Base-by-base conservation (phyloP, 1,140 invertebrate species). In the Lerema accius region DNA sequence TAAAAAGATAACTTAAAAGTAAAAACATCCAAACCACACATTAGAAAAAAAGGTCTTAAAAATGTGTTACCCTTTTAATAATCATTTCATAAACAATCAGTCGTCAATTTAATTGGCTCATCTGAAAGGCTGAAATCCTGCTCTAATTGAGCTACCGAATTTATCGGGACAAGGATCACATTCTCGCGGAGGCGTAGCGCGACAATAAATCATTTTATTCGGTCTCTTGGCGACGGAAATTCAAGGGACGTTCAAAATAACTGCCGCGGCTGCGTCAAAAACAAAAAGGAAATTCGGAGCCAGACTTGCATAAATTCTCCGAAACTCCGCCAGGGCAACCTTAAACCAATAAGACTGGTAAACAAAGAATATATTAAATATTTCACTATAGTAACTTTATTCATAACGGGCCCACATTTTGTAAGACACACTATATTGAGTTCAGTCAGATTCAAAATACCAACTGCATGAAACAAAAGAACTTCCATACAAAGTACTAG, bases 181-280 rank as follows among this genome's bases (percentile, higher is more conserved):
- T 35, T 50, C 48, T 37, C n/a, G 35, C n/a, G n/a, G 35, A 37
- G 35, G 0, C 35, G 35, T 37, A 50, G 32, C 48, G 9, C 48
- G 48, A 50, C 48, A 32, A 50, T 50, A 50, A 50, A 50, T 50
- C 48, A 50, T 50, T 50, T 50, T 32, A 50, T 50, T 50, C 48
- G 48, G 48, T 50, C 48, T 50, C 48, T 50, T 50, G 48, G 48
- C 48, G 48, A 50, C 48, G 48, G 28, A 50, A 50, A 50, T 50
- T 35, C 28, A 17, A 17, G 48, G 48, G 48, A 50, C 48, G 48
- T 50, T 50, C 48, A 50, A 50, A 50, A 50, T 50, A 50, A 50
- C 48, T 16, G 28, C 48, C 48, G 28, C 48, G 48, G 35, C 48
- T 35, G 14, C 48, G 48, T 50, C 28, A 28, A 50, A 50, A 50